Conservation (phyloP, 2,113 vertebrate genomes). For the Heloderma charlesbogerti region DNA sequence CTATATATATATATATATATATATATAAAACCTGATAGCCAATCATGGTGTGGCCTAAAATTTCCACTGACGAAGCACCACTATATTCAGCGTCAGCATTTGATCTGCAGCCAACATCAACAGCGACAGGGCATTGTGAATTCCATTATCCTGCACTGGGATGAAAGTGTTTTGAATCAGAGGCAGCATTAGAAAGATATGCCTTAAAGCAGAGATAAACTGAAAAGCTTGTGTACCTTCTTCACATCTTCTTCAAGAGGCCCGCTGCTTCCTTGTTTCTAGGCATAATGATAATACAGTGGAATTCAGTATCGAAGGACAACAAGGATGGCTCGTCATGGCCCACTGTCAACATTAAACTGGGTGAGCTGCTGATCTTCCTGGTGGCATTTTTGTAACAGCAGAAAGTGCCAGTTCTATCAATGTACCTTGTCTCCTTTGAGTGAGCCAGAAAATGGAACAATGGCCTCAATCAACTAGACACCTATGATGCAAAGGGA, state of each 20-base stretch:
- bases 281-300: background rate
- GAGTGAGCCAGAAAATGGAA: slow-evolving; percentile 20
- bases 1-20: too few relatives aligned
- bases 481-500: slow-evolving; percentile 39
- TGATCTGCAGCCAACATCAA: slow-evolving; percentile 12
- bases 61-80: background rate
- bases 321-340: rapidly evolving
- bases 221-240: background rate
- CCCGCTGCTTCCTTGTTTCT: background rate
- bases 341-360: slow-evolving; percentile 14
- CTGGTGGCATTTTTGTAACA: background rate
- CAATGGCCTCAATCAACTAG: slow-evolving; percentile 65
- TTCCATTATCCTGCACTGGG: background rate
- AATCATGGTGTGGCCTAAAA: background rate
- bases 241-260: background rate
- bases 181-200: background rate
- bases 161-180: slow-evolving; percentile 13
- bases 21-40: slow-evolving; percentile 3
- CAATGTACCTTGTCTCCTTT: background rate
- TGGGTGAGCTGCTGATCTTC: background rate
- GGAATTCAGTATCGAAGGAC: background rate
- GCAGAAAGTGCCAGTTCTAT: slow-evolving; percentile 37
- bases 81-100: background rate
- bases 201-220: background rate
- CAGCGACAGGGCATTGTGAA: background rate